phyloP scores from a whole-genome alignment of 2,113 vertebrate genomes.

The Nothobranchius furzeri region DNA sequence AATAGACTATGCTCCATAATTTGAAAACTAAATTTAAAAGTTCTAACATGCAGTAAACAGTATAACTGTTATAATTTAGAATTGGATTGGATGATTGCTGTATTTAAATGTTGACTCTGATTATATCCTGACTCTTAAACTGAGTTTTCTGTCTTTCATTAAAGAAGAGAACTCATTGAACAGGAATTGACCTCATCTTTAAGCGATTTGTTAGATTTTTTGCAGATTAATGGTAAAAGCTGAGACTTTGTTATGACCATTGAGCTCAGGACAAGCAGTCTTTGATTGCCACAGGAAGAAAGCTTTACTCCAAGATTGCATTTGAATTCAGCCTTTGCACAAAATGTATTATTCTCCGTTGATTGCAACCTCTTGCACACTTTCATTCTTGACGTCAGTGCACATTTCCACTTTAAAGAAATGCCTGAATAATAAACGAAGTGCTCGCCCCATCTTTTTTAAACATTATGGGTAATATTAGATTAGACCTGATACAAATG shows the following conservation, averaged over 20 bases:
- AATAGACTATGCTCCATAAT: not conserved
- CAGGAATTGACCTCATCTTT: constrained; percentile 30
- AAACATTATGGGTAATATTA: not conserved
- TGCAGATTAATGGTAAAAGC: constrained; percentile 23
- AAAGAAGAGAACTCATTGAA: constrained; percentile 19
- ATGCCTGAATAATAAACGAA: constrained; percentile 30
- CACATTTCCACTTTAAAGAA: constrained; percentile 26
- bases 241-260: constrained; percentile 46
- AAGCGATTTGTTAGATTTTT: constrained; percentile 2
- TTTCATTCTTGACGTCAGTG: constrained; percentile 19
- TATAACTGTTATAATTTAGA: too few species aligned
- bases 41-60: too few species aligned
- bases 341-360: constrained; percentile 41
- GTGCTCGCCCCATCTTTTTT: constrained; percentile 8
- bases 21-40: too few species aligned
- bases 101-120: not conserved
- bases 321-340: constrained; percentile 29
- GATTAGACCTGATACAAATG: constrained; percentile 22
- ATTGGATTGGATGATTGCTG: not conserved
- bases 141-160: constrained; percentile 2
- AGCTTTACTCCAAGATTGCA: constrained; percentile 26
- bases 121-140: constrained; percentile 4
- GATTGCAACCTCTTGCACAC: constrained; percentile 24
- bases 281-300: constrained; percentile 41
- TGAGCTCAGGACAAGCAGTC: constrained; percentile 31